A percentile compares a stretch with the other conserved stretches of the same genome.
These are phyloP conservation scores for Trematomus loennbergii DNA, from an alignment of 2,113 vertebrate genomes.

Conservation along the genomic window DNA sequence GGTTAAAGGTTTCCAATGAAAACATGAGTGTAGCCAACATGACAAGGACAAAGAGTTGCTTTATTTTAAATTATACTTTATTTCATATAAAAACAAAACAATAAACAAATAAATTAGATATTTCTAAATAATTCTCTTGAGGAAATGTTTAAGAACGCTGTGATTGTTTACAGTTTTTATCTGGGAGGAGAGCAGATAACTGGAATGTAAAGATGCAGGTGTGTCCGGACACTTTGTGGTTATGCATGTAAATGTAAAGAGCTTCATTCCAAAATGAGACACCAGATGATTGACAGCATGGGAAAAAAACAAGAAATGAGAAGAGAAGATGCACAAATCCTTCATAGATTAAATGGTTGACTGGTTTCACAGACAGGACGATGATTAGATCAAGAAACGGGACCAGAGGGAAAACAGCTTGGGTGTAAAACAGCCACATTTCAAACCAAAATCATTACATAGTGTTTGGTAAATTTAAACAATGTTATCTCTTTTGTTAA, in stretches of 20 bases:
- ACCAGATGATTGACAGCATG: constrained; percentile 9
- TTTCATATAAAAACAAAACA: constrained; percentile 87
- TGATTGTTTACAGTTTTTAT: constrained; percentile 60
- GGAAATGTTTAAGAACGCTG: constrained; percentile 73
- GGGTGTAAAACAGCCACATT: background rate
- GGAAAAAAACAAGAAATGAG: constrained; percentile 9
- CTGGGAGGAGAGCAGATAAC: constrained; percentile 36
- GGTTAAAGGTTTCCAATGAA: background rate
- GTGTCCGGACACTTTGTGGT: constrained; percentile 25
- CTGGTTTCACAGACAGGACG: constrained; percentile 3
- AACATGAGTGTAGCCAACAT: background rate
- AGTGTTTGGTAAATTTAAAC: background rate
- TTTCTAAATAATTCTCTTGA: constrained; percentile 86
- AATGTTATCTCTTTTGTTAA: too few relatives aligned
- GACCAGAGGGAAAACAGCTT: background rate
- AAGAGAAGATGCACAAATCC: constrained; percentile 20
- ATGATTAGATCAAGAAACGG: background rate
- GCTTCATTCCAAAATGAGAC: constrained; percentile 34
- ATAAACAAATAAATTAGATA: constrained; percentile 89
- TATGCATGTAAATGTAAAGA: constrained; percentile 28
- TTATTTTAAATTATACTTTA: constrained; percentile 88
- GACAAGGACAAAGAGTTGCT: constrained; percentile 3
- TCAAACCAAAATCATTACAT: background rate
- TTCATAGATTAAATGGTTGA: background rate
- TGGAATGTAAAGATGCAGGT: constrained; percentile 62